These are phyloP conservation scores for Hemibagrus wyckioides DNA, from an alignment of 2,113 vertebrate genomes.

Conservation along the genomic window DNA sequence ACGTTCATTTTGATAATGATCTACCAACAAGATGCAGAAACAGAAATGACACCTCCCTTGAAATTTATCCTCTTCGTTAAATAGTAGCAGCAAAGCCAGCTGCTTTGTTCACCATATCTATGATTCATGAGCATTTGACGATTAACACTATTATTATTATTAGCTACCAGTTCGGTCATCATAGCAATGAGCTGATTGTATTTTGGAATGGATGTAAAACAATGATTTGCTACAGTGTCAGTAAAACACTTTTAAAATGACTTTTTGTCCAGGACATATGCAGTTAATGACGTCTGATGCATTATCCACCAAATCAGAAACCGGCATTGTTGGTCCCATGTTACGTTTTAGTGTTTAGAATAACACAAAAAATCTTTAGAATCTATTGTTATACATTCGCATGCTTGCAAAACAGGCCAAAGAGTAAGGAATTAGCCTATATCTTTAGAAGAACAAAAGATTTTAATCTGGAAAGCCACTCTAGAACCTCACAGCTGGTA, in stretches of 20 bases:
- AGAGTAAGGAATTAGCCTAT: background rate
- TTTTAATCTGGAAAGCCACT: background rate
- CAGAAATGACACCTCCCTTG: background rate
- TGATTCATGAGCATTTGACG: background rate
- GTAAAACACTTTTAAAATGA: background rate
- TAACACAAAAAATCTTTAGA: background rate
- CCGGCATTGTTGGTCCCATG: background rate
- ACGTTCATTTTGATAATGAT: background rate
- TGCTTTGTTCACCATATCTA: background rate
- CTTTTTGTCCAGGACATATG: background rate
- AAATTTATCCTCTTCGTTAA: background rate
- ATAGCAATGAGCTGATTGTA: background rate
- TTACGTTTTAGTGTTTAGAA: background rate
- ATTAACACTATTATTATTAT: background rate
- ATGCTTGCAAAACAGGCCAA: background rate
- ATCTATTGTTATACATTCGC: background rate
- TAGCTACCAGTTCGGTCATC: background rate
- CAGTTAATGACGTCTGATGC: background rate
- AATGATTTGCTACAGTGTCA: background rate
- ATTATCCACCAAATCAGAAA: background rate
- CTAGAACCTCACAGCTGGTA: slow-evolving; percentile 26
- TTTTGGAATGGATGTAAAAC: background rate
- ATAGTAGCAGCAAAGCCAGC: background rate
- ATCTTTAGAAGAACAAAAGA: background rate
- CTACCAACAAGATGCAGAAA: background rate